Evolutionary conservation across 2,797 vertebrate species (phyloP).

Genomic region (Microctenopoma steveboyesi): DNA sequence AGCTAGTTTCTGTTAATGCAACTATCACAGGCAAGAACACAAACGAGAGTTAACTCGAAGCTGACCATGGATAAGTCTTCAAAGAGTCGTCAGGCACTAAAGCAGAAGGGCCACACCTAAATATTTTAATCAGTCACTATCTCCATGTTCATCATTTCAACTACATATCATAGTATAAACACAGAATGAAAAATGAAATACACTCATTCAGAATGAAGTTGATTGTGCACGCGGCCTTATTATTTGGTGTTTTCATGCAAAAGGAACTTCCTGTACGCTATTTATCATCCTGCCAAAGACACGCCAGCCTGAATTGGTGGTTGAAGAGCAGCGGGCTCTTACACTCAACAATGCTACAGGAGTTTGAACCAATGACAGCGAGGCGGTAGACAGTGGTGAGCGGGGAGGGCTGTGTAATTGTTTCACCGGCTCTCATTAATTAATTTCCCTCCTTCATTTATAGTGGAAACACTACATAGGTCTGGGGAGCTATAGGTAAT

Average conservation of each 20-base stretch:
- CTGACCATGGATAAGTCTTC: not conserved
- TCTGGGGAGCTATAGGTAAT: conserved; percentile 73
- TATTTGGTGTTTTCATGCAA: conserved; percentile 18
- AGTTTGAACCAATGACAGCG: conserved; percentile 59
- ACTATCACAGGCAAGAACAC: not conserved
- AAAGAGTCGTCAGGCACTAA: no score
- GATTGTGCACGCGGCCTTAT: not conserved
- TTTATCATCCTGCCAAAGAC: conserved; percentile 58
- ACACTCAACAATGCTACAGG: conserved; percentile 62
- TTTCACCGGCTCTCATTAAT: conserved; percentile 95
- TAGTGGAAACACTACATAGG: conserved; percentile 66
- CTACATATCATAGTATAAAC: not conserved
- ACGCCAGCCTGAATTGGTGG: conserved; percentile 35
- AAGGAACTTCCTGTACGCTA: conserved; percentile 27
- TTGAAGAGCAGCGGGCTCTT: conserved; percentile 40
- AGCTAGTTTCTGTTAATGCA: not conserved
- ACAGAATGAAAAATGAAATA: not conserved
- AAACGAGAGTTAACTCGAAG: not conserved
- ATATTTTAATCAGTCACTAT: not conserved
- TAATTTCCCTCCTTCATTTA: conserved; percentile 88
- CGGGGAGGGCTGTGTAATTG: conserved; percentile 83
- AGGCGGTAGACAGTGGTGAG: conserved; percentile 28
- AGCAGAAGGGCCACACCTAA: not conserved
- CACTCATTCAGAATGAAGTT: not conserved
- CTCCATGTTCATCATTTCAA: not conserved